Percentiles rank a stretch among this genome's conserved stretches.
phyloP scores from a whole-genome alignment of 2,113 vertebrate genomes.

The Plotosus lineatus region DNA sequence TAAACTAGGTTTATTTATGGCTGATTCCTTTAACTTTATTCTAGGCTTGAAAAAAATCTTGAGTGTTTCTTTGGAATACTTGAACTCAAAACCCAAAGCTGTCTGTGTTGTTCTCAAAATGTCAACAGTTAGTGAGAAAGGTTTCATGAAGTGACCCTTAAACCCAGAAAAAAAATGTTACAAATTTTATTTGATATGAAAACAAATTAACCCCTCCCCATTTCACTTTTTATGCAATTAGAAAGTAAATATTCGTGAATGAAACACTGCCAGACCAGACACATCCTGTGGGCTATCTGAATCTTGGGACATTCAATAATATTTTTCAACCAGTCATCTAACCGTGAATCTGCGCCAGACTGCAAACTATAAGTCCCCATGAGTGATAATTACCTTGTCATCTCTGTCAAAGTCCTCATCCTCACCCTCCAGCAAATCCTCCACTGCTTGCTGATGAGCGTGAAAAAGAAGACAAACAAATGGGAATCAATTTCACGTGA shows the following conservation, averaged over 20 bases:
- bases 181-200: neutral
- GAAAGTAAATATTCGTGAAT: neutral
- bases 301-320: neutral
- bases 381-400: constrained; percentile 97
- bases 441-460: constrained; percentile 83
- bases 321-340: constrained; percentile 8
- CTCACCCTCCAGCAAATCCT: constrained; percentile 96
- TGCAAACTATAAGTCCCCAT: constrained; percentile 52
- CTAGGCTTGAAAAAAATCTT: constrained; percentile 38
- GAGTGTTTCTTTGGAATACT: constrained; percentile 21
- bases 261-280: constrained; percentile 1
- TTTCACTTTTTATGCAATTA: neutral
- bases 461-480: constrained; percentile 41
- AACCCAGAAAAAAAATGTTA: neutral
- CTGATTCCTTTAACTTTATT: constrained; percentile 36
- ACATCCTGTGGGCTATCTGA: neutral
- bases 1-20: constrained; percentile 43
- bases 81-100: constrained; percentile 1
- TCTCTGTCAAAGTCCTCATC: constrained; percentile 99
- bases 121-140: constrained; percentile 45
- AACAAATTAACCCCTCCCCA: neutral
- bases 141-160: neutral
- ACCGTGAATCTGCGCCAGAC: neutral
- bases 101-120: constrained; percentile 18
- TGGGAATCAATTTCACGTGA: constrained; percentile 39